A percentile compares a stretch with the other conserved stretches of the same genome.
Evolutionary conservation across 1,140 invertebrate genomes (phyloP).

Genomic region (Chionoecetes opilio): DNA sequence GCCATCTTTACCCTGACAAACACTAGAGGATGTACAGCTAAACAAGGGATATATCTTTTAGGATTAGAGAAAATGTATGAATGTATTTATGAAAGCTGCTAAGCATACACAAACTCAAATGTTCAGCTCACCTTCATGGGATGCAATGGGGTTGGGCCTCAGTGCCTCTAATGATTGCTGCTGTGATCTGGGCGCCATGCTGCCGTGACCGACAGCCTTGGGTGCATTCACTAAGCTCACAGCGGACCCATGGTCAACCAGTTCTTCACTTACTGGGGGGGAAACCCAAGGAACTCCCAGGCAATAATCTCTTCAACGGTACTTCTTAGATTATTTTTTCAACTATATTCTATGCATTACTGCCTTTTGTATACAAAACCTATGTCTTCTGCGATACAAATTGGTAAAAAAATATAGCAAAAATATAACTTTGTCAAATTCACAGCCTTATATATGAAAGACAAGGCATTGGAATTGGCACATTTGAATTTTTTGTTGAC

Average conservation of each 20-base stretch:
- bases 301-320: not conserved
- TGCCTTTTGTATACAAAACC: not conserved
- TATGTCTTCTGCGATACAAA: not conserved
- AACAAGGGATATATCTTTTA: no score
- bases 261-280: not conserved
- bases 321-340: not conserved
- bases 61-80: not conserved
- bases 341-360: not conserved
- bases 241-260: conserved; percentile 24
- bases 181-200: conserved; percentile 67
- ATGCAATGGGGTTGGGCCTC: conserved; percentile 71
- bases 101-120: not conserved
- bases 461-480: not conserved
- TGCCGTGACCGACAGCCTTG: conserved; percentile 59
- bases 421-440: no score
- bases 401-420: no score
- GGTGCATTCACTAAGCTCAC: conserved; percentile 40
- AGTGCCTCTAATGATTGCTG: conserved; percentile 73
- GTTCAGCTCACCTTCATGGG: conserved; percentile 60
- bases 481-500: no score
- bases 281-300: not conserved
- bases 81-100: not conserved
- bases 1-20: no score
- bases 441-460: conserved; percentile 67
- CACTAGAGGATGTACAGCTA: no score